Evolutionary conservation across 2,113 vertebrate genomes (phyloP).

Genomic region (Megaceryle torquata): DNA sequence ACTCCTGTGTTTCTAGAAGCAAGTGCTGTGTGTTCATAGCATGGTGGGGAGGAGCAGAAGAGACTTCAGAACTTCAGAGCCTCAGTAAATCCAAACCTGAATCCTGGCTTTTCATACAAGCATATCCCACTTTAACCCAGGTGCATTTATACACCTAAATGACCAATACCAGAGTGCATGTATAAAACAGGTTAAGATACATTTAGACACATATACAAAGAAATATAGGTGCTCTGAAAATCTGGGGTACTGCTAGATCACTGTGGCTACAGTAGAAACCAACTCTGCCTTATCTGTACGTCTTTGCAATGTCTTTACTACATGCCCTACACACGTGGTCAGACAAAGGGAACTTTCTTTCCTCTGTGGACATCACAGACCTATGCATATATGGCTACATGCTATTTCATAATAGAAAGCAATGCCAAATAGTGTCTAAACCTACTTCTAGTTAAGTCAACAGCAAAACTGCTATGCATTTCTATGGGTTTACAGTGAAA

Average conservation of each 20-base stretch:
- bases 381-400: background rate
- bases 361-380: background rate
- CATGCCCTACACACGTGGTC: fast-evolving
- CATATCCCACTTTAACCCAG: background rate
- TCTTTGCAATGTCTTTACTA: background rate
- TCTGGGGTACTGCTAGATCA: background rate
- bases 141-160: background rate
- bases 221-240: background rate
- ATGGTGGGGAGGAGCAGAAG: background rate
- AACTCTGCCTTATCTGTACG: background rate
- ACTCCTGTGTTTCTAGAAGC: background rate
- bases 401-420: background rate
- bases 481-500: background rate
- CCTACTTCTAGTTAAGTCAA: background rate
- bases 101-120: background rate
- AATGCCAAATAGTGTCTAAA: background rate
- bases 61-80: background rate
- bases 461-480: background rate
- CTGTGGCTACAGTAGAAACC: background rate
- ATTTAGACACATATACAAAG: background rate
- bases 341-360: background rate
- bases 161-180: fast-evolving
- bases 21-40: fast-evolving
- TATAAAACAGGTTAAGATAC: background rate
- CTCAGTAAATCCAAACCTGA: background rate